A percentile compares a stretch with the other conserved stretches of the same genome.
phyloP scores from a whole-genome alignment of 2,888 invertebrate genomes.

The Hydroisotoma schaefferi region DNA sequence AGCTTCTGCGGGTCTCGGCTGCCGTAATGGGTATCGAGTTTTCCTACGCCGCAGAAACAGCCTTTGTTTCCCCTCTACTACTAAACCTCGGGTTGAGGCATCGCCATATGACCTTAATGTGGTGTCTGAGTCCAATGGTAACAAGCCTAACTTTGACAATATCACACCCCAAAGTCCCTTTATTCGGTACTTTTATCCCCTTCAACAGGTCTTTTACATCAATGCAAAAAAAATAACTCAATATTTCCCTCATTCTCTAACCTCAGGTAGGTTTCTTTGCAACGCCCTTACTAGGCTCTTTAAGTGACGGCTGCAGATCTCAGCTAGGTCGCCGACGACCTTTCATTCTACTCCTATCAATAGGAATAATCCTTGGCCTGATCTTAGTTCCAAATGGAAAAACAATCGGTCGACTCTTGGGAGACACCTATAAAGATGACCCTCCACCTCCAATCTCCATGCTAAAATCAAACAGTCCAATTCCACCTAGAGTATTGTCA shows the following conservation, averaged over 20 bases:
- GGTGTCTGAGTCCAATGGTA: slow-evolving; percentile 85
- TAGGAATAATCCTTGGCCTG: slow-evolving; percentile 84
- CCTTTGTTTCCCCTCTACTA: slow-evolving; percentile 91
- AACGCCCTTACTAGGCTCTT: slow-evolving; percentile 84
- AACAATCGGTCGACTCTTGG: slow-evolving; percentile 73
- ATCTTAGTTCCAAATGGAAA: slow-evolving; percentile 90
- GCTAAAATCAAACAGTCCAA: background rate
- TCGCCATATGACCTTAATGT: slow-evolving; percentile 89
- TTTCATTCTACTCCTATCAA: slow-evolving; percentile 81
- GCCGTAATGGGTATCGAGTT: slow-evolving; percentile 95
- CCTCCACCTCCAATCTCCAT: background rate
- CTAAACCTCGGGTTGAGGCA: slow-evolving; percentile 89
- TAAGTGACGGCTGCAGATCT: slow-evolving; percentile 83
- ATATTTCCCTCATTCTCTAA: too few species aligned
- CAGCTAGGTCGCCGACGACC: slow-evolving; percentile 81
- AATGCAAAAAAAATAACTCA: too few species aligned
- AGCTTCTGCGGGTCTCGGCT: slow-evolving; percentile 81
- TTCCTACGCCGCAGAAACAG: slow-evolving; percentile 95
- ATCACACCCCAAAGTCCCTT: background rate
- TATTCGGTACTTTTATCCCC: background rate
- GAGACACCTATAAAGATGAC: slow-evolving; percentile 58
- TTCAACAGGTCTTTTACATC: too few species aligned
- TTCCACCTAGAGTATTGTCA: background rate
- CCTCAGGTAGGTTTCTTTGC: slow-evolving; percentile 83
- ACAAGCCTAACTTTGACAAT: background rate